phyloP scores from a whole-genome alignment of 2,113 vertebrate genomes.

The Mystacornis crossleyi region DNA sequence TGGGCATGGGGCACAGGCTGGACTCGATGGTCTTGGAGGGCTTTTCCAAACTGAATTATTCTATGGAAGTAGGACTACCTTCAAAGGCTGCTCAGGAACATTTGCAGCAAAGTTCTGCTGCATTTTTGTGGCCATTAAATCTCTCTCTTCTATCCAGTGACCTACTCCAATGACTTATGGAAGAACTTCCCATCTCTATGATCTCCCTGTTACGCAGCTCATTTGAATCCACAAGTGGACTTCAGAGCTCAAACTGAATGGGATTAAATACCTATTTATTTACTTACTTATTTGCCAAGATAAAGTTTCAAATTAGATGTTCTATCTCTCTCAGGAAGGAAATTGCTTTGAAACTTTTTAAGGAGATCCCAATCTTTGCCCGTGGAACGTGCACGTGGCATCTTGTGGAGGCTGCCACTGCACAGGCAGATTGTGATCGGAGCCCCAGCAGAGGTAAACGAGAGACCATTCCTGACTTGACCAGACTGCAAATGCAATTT shows the following conservation, averaged over 20 bases:
- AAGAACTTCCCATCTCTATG: neutral
- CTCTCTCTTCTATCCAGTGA: neutral
- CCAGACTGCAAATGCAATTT: neutral
- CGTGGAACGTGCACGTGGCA: neutral
- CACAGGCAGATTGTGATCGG: neutral
- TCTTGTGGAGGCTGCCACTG: neutral
- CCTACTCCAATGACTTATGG: neutral
- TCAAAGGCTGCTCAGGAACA: neutral
- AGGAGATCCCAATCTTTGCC: neutral
- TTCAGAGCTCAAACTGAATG: neutral
- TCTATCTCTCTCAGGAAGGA: neutral
- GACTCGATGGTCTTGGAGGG: accelerated
- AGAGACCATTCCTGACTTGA: neutral
- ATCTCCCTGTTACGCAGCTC: neutral
- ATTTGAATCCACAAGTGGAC: neutral
- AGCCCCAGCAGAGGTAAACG: neutral
- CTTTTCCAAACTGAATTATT: neutral
- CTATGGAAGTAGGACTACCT: accelerated
- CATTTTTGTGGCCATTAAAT: neutral
- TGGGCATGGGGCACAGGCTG: no score
- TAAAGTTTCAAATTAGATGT: neutral
- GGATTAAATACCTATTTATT: neutral
- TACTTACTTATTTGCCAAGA: neutral
- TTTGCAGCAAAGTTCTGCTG: neutral
- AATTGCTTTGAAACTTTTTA: neutral